Evolutionary conservation across 2,888 invertebrate genomes (phyloP).

Genomic region (Trissonchulus latispiculum): DNA sequence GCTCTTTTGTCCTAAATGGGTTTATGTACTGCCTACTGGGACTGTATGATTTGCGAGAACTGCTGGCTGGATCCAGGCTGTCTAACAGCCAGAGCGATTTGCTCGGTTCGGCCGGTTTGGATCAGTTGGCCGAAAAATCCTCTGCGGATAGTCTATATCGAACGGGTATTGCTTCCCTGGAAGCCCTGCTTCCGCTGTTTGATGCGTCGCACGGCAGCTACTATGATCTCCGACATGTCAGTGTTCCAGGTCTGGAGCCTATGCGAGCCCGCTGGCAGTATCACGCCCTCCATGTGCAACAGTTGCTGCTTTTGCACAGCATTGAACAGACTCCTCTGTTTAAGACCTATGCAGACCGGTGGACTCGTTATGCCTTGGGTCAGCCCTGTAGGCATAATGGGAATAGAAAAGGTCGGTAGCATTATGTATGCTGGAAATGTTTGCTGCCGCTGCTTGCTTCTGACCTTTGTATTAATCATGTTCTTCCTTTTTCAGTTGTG

Average conservation of each 20-base stretch:
- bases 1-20: constrained; percentile 90
- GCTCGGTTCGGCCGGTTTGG: too few relatives aligned
- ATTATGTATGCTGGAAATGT: too few relatives aligned
- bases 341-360: constrained; percentile 32
- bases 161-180: constrained; percentile 74
- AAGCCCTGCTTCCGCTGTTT: constrained; percentile 72
- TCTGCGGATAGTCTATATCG: constrained; percentile 53
- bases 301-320: constrained; percentile 57
- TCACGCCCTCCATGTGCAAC: constrained; percentile 94
- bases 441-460: too few relatives aligned
- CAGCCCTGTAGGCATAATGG: constrained; percentile 7
- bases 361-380: constrained; percentile 34
- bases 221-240: constrained; percentile 89
- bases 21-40: constrained; percentile 95
- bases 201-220: constrained; percentile 91
- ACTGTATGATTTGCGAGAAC: constrained; percentile 69
- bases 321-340: not conserved
- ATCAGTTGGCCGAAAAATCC: constrained; percentile 29
- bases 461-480: too few relatives aligned
- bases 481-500: too few relatives aligned
- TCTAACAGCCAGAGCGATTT: not conserved
- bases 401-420: not conserved
- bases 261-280: constrained; percentile 98
- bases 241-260: constrained; percentile 58
- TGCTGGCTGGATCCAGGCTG: constrained; percentile 19